Evolutionary conservation across 2,888 invertebrate genomes (phyloP), one percentile per base, ranked within the genome.

Genomic region (Cremastinae sp.): DNA sequence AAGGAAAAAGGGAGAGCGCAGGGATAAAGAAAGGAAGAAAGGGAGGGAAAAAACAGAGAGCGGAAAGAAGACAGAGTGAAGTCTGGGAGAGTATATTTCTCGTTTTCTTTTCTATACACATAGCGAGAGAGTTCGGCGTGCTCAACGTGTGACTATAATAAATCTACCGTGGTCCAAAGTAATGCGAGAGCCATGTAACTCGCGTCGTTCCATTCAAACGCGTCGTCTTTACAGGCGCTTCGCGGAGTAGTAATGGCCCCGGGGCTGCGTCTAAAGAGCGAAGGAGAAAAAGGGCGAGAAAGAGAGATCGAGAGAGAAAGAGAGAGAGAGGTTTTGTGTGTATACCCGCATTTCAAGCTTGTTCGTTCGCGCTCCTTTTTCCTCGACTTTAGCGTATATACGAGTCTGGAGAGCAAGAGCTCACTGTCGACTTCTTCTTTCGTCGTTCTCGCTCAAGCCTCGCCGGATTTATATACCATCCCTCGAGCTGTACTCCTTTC

Each of bases 231-330:
- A 80, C 82, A 79, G 61, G 78, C 76, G 79, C 79, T 81, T 81
- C 81, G 79, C 75, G 56, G 83, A 80, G 80, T 83, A 81, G 83
- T 84, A 86, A 86, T 86, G 83, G 86, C 78, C 82, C 79, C 76
- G 79, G 71, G 68, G 66, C 68, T 64, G 81, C 79, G 80, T 80
- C 35, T 20, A 12, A 14, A 37, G 51, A 51, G 12, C 16, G 37
- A 41, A 20, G 20, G 45, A 43, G 47, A 28, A 16, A 47, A 47
- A 35, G n/a, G 37, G 39, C n/a, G n/a, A 16, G 22, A 51, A 12
- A 39, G 51, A 12, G 20, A 51, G 49, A 35, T 47, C 14, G 39
- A 16, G 56, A 58, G 55, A 55, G 56, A 10, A 39, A 64, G 18
- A 39, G 22, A 51, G 22, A 43, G 35, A 8, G 9, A 69, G 69